Conservation (phyloP, 2,888 invertebrate species). For the Xestia c-nigrum region DNA sequence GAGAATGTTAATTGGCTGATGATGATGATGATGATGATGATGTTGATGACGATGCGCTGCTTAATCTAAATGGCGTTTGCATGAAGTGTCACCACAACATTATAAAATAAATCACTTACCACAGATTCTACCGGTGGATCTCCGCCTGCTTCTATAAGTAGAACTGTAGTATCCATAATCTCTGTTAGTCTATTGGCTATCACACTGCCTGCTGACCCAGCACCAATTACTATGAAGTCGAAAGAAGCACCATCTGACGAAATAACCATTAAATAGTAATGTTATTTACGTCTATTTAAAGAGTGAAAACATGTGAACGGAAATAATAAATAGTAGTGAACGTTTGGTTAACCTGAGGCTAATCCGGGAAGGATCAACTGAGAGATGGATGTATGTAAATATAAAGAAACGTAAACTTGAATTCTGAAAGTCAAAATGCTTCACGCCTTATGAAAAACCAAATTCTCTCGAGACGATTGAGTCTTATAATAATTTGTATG, state of each 20-base stretch:
- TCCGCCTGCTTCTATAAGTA: constrained; percentile 90
- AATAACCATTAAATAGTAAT: not conserved
- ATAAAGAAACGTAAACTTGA: too few relatives aligned
- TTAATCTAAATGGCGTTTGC: too few relatives aligned
- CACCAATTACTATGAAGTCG: constrained; percentile 91
- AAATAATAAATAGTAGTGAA: not conserved
- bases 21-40: too few relatives aligned
- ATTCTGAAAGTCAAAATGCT: not conserved
- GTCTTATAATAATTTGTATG: not conserved
- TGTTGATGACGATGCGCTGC: too few relatives aligned
- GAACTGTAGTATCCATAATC: constrained; percentile 73
- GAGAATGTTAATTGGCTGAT: too few relatives aligned
- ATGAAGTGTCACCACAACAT: not conserved
- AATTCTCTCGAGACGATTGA: not conserved
- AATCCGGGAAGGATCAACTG: too few relatives aligned
- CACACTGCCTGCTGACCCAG: constrained; percentile 91
- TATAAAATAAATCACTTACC: constrained; percentile 31
- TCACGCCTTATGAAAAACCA: not conserved
- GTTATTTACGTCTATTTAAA: not conserved
- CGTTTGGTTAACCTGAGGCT: not conserved
- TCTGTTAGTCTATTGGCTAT: constrained; percentile 90
- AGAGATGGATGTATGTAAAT: too few relatives aligned
- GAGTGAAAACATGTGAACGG: not conserved
- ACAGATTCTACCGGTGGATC: constrained; percentile 68
- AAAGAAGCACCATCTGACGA: constrained; percentile 75